Conservation (phyloP, 2,888 invertebrate genomes). For the Drosophila meridionalis region DNA sequence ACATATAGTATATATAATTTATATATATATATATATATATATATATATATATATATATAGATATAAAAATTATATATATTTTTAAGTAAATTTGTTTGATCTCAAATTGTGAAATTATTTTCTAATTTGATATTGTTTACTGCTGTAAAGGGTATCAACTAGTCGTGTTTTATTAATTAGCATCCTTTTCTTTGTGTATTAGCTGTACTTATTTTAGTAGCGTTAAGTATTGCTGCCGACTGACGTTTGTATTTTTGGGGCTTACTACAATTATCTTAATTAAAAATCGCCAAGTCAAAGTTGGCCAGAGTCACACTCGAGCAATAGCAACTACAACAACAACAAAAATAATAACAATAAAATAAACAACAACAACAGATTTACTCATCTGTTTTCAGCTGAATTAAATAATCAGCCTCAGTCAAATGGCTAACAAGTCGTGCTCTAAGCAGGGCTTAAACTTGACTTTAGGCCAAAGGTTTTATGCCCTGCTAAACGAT, state of each 20-base stretch:
- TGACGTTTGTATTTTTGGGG: slow-evolving; percentile 21
- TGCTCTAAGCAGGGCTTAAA: slow-evolving; percentile 36
- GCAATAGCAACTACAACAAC: slow-evolving; percentile 27
- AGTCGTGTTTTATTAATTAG: neutral
- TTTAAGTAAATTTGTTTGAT: too few species aligned
- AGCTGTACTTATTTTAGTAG: slow-evolving; percentile 27
- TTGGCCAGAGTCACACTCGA: slow-evolving; percentile 44
- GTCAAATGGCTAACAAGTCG: slow-evolving; percentile 30
- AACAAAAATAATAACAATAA: neutral
- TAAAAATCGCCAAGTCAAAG: slow-evolving; percentile 72
- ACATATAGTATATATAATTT: too few species aligned
- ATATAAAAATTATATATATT: too few species aligned
- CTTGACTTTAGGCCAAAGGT: slow-evolving; percentile 15
- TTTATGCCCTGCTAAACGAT: slow-evolving; percentile 4
- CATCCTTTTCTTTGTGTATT: neutral
- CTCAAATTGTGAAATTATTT: too few species aligned
- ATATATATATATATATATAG: too few species aligned
- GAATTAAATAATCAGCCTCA: slow-evolving; percentile 59
- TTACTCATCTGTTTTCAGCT: slow-evolving; percentile 70
- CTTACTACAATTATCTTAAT: slow-evolving; percentile 73
- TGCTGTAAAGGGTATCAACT: neutral
- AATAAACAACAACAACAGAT: slow-evolving; percentile 36
- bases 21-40: too few species aligned
- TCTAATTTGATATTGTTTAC: neutral
- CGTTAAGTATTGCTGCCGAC: slow-evolving; percentile 8